Evolutionary conservation across 2,113 vertebrate genomes (phyloP).

Genomic region (Atrichornis clamosus): DNA sequence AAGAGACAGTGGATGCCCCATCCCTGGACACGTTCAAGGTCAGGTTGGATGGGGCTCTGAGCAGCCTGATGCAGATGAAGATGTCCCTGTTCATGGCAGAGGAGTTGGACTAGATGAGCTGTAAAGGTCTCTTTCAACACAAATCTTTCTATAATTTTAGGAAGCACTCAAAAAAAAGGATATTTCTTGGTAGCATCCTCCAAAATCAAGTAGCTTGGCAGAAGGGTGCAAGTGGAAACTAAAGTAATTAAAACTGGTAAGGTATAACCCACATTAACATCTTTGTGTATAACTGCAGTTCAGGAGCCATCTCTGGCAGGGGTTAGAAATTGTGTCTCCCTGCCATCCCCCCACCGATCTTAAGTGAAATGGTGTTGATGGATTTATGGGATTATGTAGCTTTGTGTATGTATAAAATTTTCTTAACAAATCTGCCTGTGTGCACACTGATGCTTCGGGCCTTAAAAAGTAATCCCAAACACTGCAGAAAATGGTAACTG

Average conservation of each 20-base stretch:
- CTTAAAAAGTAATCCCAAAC: not conserved
- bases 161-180: not conserved
- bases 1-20: not conserved
- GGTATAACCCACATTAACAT: not conserved
- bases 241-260: not conserved
- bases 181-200: not conserved
- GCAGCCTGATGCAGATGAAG: not conserved
- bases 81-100: not conserved
- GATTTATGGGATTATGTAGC: not conserved
- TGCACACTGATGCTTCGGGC: not conserved
- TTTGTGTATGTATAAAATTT: not conserved
- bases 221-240: not conserved
- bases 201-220: not conserved
- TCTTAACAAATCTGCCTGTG: not conserved
- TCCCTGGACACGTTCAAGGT: not conserved
- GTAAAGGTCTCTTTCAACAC: not conserved
- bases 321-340: not conserved
- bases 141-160: not conserved
- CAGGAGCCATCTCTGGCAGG: not conserved
- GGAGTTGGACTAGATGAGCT: not conserved
- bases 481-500: not conserved
- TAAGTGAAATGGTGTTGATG: not conserved
- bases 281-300: not conserved
- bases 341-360: too few relatives aligned
- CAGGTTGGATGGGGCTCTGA: not conserved